phyloP scores from a whole-genome alignment of 2,797 vertebrate species.

The Vespertilio murinus region DNA sequence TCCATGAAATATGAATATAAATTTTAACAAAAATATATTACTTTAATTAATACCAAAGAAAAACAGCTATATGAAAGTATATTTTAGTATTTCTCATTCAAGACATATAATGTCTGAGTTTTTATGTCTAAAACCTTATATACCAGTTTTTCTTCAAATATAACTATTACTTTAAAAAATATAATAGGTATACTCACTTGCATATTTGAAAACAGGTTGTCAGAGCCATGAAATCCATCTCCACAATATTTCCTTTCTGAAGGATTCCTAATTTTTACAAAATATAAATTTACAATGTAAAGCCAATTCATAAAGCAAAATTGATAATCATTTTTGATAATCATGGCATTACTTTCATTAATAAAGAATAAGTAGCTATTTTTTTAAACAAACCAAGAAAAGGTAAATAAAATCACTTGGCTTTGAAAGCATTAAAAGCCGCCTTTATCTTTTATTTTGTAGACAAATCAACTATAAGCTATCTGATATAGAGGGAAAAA shows the following conservation, averaged over 20 bases:
- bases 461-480: neutral
- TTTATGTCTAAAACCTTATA: neutral
- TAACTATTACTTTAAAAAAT: neutral
- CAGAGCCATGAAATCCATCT: slow-evolving; percentile 96
- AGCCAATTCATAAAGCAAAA: neutral
- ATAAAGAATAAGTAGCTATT: neutral
- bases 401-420: neutral
- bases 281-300: slow-evolving; percentile 53
- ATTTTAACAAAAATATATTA: neutral
- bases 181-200: slow-evolving; percentile 87
- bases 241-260: slow-evolving; percentile 89
- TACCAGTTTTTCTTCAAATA: neutral
- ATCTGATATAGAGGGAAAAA: neutral
- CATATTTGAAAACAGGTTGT: slow-evolving; percentile 94
- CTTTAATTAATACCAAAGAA: neutral
- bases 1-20: neutral
- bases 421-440: neutral
- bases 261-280: slow-evolving; percentile 81
- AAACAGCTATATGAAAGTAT: neutral
- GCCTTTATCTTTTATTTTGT: neutral
- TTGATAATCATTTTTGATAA: neutral
- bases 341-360: neutral
- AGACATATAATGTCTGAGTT: neutral
- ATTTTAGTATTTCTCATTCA: neutral
- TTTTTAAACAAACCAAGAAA: neutral